Evolutionary conservation across 2,797 vertebrate genomes (phyloP).

Genomic region (Lutjanus argentimaculatus): DNA sequence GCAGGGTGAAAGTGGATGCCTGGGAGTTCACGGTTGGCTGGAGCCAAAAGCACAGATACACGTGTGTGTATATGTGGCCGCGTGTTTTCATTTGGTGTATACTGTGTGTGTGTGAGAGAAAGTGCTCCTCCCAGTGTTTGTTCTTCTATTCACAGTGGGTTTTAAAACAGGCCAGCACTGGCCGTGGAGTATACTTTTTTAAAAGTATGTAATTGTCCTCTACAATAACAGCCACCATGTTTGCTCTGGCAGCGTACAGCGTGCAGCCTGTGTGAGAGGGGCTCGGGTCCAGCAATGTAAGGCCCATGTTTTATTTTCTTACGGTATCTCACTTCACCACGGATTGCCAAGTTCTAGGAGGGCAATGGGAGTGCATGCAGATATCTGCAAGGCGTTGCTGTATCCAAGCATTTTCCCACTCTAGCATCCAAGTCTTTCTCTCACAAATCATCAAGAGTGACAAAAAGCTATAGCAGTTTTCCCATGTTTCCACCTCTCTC

Average conservation of each 20-base stretch:
- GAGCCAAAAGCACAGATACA: constrained; percentile 49
- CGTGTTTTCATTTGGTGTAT: constrained; percentile 49
- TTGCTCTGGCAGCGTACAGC: constrained; percentile 72
- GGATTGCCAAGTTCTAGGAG: constrained; percentile 70
- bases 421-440: constrained; percentile 36
- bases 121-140: constrained; percentile 65
- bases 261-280: constrained; percentile 53
- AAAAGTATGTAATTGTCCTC: constrained; percentile 78
- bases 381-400: constrained; percentile 55
- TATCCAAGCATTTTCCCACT: constrained; percentile 56
- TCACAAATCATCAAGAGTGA: constrained; percentile 37
- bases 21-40: constrained; percentile 75
- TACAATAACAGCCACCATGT: constrained; percentile 77
- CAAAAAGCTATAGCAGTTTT: constrained; percentile 14
- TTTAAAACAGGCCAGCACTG: constrained; percentile 60
- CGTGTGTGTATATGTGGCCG: constrained; percentile 42
- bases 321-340: constrained; percentile 70
- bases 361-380: constrained; percentile 62
- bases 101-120: constrained; percentile 22
- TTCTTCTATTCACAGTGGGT: constrained; percentile 64
- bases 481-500: not conserved
- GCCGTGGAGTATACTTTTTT: constrained; percentile 59
- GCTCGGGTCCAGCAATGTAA: constrained; percentile 51
- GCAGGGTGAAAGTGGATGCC: constrained; percentile 75
- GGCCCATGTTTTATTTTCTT: constrained; percentile 76